Percentiles rank a stretch among this genome's conserved stretches.
Evolutionary conservation across 2,888 invertebrate genomes (phyloP).

Genomic region (Apamea anceps): DNA sequence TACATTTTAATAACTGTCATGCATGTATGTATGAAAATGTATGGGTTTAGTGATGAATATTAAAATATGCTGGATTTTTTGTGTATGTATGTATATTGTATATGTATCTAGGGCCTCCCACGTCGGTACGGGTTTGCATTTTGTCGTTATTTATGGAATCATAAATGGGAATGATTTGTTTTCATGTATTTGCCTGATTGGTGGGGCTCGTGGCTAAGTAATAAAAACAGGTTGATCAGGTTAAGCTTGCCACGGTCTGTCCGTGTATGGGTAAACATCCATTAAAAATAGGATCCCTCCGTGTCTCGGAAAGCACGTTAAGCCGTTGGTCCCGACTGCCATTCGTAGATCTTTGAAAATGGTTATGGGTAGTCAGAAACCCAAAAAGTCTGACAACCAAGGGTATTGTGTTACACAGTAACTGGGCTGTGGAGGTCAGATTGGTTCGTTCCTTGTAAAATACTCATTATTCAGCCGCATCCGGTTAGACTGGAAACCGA

Average conservation of each 20-base stretch:
- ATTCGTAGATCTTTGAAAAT: no score
- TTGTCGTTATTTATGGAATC: conserved; percentile 30
- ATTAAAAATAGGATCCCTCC: no score
- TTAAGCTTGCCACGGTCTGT: not conserved
- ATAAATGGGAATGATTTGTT: conserved; percentile 27
- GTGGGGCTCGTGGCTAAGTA: not conserved
- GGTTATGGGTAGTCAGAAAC: no score
- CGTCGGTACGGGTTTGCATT: conserved; percentile 43
- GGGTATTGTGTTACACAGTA: no score
- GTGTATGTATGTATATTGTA: not conserved
- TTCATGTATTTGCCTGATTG: not conserved
- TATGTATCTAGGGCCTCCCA: conserved; percentile 45
- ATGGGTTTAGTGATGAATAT: conserved; percentile 55
- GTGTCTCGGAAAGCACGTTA: no score
- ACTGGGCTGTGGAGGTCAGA: no score
- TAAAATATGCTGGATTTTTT: conserved; percentile 53
- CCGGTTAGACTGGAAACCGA: no score
- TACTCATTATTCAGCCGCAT: no score
- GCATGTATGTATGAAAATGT: conserved; percentile 58
- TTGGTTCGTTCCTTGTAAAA: no score
- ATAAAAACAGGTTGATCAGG: no score
- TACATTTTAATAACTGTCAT: conserved; percentile 57
- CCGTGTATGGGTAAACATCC: not conserved
- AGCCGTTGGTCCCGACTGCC: no score
- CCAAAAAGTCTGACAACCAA: no score